Percentiles rank a stretch among this genome's conserved stretches.
Conservation (phyloP, 2,797 vertebrate genomes). For the Cercopithecus diana region DNA sequence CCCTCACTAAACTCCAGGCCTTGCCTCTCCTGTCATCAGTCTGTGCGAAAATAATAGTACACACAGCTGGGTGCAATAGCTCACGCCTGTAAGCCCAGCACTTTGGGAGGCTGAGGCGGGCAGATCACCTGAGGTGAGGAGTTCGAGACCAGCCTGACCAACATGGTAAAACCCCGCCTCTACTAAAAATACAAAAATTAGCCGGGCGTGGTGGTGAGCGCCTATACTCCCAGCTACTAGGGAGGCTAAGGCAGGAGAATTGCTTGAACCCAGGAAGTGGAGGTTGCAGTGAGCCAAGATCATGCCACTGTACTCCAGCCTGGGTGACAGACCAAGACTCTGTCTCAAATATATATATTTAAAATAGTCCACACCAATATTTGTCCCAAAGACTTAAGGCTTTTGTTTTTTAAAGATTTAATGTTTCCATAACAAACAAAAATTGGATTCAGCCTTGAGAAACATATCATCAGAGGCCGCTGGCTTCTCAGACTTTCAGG, state of each 20-base stretch:
- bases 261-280: not conserved
- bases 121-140: not conserved
- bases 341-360: not conserved
- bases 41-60: accelerated
- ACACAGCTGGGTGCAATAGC: not conserved
- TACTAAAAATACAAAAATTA: not conserved
- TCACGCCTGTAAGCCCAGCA: not conserved
- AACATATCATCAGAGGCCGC: not conserved
- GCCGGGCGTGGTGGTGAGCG: accelerated
- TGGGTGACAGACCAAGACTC: not conserved
- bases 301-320: not conserved
- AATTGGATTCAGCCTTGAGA: conserved; percentile 54
- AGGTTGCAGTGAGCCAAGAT: not conserved
- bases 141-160: not conserved
- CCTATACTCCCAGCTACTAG: not conserved
- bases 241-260: not conserved
- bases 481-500: conserved; percentile 4
- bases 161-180: not conserved
- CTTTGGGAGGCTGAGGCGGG: not conserved
- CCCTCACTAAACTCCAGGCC: not conserved
- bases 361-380: not conserved
- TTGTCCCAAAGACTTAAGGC: not conserved
- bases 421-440: conserved; percentile 54
- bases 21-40: accelerated
- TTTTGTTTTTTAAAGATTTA: not conserved